Conservation (phyloP, 2,113 vertebrate species). For the Oriolus oriolus region DNA sequence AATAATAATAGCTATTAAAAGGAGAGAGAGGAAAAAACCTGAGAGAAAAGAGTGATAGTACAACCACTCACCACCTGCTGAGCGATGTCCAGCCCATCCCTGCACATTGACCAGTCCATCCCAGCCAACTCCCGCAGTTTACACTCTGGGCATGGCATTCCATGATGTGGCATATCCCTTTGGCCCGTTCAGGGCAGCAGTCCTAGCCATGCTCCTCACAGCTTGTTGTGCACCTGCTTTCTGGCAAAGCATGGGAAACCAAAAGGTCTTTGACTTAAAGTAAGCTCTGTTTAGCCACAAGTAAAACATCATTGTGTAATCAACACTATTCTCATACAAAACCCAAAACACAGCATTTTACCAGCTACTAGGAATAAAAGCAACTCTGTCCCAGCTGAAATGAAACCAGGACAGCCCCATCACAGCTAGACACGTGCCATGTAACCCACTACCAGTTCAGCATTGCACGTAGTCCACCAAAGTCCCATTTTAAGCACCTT, state of each 20-base stretch:
- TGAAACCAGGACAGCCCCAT: not conserved
- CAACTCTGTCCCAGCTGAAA: not conserved
- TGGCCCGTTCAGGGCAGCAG: not conserved
- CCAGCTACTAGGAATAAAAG: not conserved
- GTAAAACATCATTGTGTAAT: not conserved
- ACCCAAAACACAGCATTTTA: not conserved
- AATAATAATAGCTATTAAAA: not conserved
- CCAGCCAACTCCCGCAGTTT: not conserved
- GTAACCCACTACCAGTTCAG: fast-evolving
- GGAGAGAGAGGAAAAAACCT: not conserved
- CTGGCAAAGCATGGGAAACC: not conserved
- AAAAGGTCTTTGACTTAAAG: not conserved
- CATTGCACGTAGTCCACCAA: not conserved
- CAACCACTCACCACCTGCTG: not conserved
- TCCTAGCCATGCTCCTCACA: not conserved
- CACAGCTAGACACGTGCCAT: not conserved
- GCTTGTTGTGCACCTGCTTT: not conserved
- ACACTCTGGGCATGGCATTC: not conserved
- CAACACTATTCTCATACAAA: not conserved
- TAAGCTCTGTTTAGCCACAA: not conserved
- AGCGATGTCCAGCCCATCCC: not conserved
- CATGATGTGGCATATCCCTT: not conserved
- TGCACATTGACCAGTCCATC: not conserved
- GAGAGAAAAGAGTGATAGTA: not conserved
- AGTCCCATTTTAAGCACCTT: not conserved